phyloP scores from a whole-genome alignment of 2,797 vertebrate genomes.

The Kryptopterus vitreolus region DNA sequence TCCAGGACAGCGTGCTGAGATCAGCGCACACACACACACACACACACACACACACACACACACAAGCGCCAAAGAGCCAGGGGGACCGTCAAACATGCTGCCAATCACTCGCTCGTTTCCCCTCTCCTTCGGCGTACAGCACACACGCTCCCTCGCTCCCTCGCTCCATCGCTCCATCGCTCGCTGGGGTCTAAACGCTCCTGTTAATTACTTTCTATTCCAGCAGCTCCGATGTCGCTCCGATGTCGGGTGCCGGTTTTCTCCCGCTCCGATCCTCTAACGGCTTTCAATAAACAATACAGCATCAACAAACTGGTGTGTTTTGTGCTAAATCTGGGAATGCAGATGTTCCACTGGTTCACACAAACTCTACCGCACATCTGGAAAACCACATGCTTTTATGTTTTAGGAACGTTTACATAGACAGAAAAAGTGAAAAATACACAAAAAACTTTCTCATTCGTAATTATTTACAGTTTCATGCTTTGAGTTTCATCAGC shows the following conservation, averaged over 20 bases:
- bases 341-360: background rate
- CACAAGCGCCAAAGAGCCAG: background rate
- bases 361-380: background rate
- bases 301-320: conserved; percentile 34
- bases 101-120: background rate
- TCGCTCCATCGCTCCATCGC: conserved; percentile 13
- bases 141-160: conserved; percentile 3
- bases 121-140: conserved; percentile 4
- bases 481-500: too few species aligned
- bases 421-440: background rate
- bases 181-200: conserved; percentile 9
- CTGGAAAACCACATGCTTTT: background rate
- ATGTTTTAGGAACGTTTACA: background rate
- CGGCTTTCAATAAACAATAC: conserved; percentile 50
- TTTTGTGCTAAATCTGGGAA: background rate
- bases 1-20: conserved; percentile 52
- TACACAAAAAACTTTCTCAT: too few species aligned
- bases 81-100: conserved; percentile 15
- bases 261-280: conserved; percentile 32
- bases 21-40: background rate
- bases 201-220: conserved; percentile 25
- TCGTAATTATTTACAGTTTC: too few species aligned
- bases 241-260: conserved; percentile 16
- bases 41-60: too few species aligned
- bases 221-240: conserved; percentile 18